phyloP scores from a whole-genome alignment of 2,113 vertebrate genomes.

The Hippocampus comes region DNA sequence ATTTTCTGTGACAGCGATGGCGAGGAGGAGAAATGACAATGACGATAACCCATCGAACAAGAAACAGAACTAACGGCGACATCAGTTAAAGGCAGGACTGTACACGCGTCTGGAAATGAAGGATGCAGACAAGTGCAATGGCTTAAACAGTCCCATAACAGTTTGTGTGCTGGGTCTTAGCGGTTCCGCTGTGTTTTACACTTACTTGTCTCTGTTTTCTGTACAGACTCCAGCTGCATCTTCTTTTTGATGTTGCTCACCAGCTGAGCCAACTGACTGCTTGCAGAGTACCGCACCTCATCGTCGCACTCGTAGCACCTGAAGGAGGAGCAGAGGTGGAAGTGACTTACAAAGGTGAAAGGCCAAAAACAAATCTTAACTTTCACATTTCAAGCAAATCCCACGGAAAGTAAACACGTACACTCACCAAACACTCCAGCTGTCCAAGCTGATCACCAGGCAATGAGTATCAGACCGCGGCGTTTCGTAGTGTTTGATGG shows the following conservation, averaged over 20 bases:
- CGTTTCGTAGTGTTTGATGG: conserved; percentile 84
- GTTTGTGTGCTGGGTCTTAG: no score
- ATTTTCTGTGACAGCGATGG: conserved; percentile 32
- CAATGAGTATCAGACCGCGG: conserved; percentile 88
- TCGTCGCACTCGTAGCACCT: conserved; percentile 95
- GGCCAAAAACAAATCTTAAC: no score
- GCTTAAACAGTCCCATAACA: no score
- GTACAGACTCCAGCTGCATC: conserved; percentile 44
- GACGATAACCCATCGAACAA: neutral
- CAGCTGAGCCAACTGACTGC: conserved; percentile 83
- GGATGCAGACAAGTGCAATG: no score
- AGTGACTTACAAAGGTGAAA: neutral
- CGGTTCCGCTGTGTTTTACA: conserved; percentile 18
- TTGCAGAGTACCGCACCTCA: conserved; percentile 80
- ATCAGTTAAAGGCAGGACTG: no score
- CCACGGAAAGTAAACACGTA: neutral
- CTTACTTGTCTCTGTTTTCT: conserved; percentile 70
- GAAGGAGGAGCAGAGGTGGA: conserved; percentile 7
- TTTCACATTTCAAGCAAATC: no score
- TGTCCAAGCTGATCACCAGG: conserved; percentile 86
- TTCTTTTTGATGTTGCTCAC: conserved; percentile 84
- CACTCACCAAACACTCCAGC: conserved; percentile 88
- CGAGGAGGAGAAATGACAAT: neutral
- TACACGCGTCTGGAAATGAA: no score
- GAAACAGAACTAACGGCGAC: neutral